phyloP scores from a whole-genome alignment of 2,113 vertebrate genomes.

The Eidolon helvum region DNA sequence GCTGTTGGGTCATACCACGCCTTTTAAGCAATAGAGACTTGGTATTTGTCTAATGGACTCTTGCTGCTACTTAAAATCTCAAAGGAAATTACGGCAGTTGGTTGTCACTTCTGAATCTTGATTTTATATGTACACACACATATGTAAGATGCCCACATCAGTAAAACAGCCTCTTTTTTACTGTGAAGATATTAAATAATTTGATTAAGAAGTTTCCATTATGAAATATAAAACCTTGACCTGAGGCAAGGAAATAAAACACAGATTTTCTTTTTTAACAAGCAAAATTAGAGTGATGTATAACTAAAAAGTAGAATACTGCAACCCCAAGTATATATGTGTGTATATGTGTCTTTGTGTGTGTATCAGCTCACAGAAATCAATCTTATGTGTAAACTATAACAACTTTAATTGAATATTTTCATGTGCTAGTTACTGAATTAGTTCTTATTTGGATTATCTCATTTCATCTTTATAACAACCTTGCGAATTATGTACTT shows the following conservation, averaged over 20 bases:
- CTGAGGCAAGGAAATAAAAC: constrained; percentile 16
- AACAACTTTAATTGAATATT: neutral
- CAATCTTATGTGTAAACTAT: neutral
- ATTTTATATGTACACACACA: neutral
- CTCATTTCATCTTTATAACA: neutral
- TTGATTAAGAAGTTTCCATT: constrained; percentile 4
- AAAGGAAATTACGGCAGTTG: neutral
- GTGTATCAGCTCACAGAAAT: neutral
- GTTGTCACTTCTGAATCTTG: neutral
- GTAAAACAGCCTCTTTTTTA: neutral
- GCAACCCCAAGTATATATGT: neutral
- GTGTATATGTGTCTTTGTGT: neutral
- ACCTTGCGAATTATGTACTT: neutral
- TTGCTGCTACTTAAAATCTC: constrained; percentile 23
- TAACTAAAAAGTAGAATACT: constrained; percentile 4
- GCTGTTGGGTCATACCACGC: neutral
- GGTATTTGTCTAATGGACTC: neutral
- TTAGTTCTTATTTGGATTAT: neutral
- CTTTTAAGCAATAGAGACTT: neutral
- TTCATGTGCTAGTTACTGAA: neutral
- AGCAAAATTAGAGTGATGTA: neutral
- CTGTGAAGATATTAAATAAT: neutral
- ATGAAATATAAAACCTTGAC: constrained; percentile 33
- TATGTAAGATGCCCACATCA: neutral
- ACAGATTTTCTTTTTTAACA: constrained; percentile 16